phyloP scores from a whole-genome alignment of 2,888 invertebrate species.

The Drosophila heteroneura region DNA sequence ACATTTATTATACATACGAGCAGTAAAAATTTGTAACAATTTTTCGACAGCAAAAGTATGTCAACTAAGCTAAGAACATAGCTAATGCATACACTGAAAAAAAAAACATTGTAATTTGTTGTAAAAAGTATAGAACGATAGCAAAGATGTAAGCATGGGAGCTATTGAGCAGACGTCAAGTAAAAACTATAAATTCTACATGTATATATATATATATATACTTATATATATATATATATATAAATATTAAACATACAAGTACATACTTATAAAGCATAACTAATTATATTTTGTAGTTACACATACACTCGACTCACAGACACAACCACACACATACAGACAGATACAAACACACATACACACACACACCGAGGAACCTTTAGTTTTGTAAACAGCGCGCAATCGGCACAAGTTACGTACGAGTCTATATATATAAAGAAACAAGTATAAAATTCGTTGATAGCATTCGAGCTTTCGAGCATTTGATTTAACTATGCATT shows the following conservation, averaged over 20 bases:
- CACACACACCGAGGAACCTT: slow-evolving; percentile 47
- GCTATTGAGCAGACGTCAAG: slow-evolving; percentile 53
- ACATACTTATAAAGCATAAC: slow-evolving; percentile 70
- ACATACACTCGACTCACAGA: slow-evolving; percentile 25
- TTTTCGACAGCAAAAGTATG: slow-evolving; percentile 64
- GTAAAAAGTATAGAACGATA: slow-evolving; percentile 63
- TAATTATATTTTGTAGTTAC: slow-evolving; percentile 76
- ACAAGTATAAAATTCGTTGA: slow-evolving; percentile 47
- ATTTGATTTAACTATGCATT: slow-evolving; percentile 70
- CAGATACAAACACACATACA: slow-evolving; percentile 14
- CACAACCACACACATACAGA: slow-evolving; percentile 27
- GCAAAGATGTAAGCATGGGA: slow-evolving; percentile 20
- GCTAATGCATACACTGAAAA: slow-evolving; percentile 46
- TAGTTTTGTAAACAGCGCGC: slow-evolving; percentile 75
- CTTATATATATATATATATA: slow-evolving; percentile 28
- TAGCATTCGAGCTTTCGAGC: slow-evolving; percentile 79
- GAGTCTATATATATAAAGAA: slow-evolving; percentile 38
- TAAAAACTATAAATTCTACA: slow-evolving; percentile 67
- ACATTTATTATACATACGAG: slow-evolving; percentile 41
- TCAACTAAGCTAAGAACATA: slow-evolving; percentile 64
- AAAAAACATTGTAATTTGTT: slow-evolving; percentile 77
- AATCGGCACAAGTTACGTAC: slow-evolving; percentile 76
- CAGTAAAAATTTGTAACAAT: slow-evolving; percentile 71
- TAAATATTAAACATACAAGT: slow-evolving; percentile 61
- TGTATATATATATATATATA: slow-evolving; percentile 30